Percentiles rank a stretch among this genome's conserved stretches.
Evolutionary conservation across 2,888 invertebrate species (phyloP).

Genomic region (Autographa pulchrina): DNA sequence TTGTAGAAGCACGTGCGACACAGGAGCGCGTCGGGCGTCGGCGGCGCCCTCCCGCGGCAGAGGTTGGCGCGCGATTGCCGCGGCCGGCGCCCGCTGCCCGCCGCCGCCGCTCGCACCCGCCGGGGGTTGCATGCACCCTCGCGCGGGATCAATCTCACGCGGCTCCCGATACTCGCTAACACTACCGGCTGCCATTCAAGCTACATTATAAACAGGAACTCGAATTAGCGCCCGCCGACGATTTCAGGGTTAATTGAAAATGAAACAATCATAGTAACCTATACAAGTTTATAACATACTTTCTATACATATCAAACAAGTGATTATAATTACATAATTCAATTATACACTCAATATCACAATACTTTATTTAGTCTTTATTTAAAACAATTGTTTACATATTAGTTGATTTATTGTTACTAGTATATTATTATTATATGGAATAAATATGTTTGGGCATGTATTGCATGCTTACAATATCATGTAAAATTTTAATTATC

Average conservation of each 20-base stretch:
- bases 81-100: conserved; percentile 73
- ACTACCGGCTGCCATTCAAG: conserved; percentile 65
- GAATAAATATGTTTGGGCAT: conserved; percentile 24
- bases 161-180: conserved; percentile 71
- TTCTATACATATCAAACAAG: conserved; percentile 76
- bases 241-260: conserved; percentile 59
- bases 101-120: conserved; percentile 65
- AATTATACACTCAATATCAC: conserved; percentile 84
- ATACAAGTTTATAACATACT: conserved; percentile 81
- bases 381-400: conserved; percentile 63
- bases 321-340: conserved; percentile 73
- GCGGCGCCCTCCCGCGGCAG: conserved; percentile 85
- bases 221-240: conserved; percentile 46
- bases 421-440: conserved; percentile 13
- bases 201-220: conserved; percentile 57
- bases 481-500: conserved; percentile 12
- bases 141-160: conserved; percentile 74
- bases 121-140: conserved; percentile 84
- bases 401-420: conserved; percentile 29
- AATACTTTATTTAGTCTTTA: conserved; percentile 87
- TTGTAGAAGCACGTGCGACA: conserved; percentile 76
- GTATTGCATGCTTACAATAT: conserved; percentile 19
- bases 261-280: conserved; percentile 77
- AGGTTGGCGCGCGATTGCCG: conserved; percentile 87
- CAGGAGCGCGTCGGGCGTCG: conserved; percentile 68